These are phyloP conservation scores for Basileuterus tristriatus DNA, from an alignment of 2,797 vertebrate species.

Conservation along the genomic window DNA sequence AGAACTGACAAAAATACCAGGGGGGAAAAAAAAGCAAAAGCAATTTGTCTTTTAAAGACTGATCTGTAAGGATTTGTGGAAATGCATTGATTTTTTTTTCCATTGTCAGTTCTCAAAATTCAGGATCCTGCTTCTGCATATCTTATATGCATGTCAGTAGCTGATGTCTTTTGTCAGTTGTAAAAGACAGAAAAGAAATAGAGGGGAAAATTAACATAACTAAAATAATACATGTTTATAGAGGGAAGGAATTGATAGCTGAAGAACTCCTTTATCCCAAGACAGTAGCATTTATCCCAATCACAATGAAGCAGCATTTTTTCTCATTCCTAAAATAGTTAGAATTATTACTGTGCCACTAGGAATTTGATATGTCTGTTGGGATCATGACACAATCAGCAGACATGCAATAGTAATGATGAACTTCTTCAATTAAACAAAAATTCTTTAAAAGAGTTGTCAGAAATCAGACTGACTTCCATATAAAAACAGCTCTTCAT, in stretches of 20 bases:
- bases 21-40: rapidly evolving
- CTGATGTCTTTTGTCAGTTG: not conserved
- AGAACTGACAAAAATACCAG: not conserved
- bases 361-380: not conserved
- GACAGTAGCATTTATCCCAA: not conserved
- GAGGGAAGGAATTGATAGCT: not conserved
- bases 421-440: not conserved
- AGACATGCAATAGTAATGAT: not conserved
- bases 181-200: not conserved
- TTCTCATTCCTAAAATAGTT: not conserved
- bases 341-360: not conserved
- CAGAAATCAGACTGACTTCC: not conserved
- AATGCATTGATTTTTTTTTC: not conserved
- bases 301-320: not conserved
- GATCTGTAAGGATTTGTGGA: not conserved
- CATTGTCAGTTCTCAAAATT: not conserved
- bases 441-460: not conserved
- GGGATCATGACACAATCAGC: not conserved
- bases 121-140: not conserved
- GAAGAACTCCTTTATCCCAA: not conserved
- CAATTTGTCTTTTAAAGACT: not conserved
- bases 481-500: not conserved
- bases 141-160: not conserved
- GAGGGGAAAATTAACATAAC: not conserved
- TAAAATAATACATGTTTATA: not conserved